Base-by-base conservation (phyloP, 1,140 invertebrate genomes). In the Apis florea region DNA sequence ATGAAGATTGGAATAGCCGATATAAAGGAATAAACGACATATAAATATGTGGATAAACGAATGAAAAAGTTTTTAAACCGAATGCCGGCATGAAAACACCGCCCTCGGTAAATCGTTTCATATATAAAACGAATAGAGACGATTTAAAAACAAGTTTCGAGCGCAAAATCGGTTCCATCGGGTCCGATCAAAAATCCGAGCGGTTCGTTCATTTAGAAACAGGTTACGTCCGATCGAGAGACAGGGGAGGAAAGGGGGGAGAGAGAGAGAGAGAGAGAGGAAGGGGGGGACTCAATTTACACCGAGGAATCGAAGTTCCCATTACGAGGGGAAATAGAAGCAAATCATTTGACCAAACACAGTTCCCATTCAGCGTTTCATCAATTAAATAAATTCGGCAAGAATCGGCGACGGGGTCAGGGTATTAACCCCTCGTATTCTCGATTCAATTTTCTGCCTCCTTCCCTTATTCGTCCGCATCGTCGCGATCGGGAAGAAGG, bases 351-450 rank as follows among this genome's bases (percentile, higher is more conserved):
- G 63, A 66, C 59, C 71, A 80, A 80, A 80, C 71, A 80, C 53
- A 51, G 69, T 80, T 75, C 53, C 79, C 79, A 75, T 74, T 80
- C 79, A 56, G 63, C 79, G 79, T 75, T 80, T 75, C 79, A 73
- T 74, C 71, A 80, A 80, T 80, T 80, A 80, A 80, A 80, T 80
- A 80, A 80, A 80, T 80, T 80, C 71, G 71, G 64, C 71, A 80
- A 80, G 78, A 80, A 80, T 19, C 59, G 51, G 40, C 40, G 24
- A 51, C 53, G 49, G 54, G 9, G 17, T 40, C 31, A 21, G 71
- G n/a, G 71, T 80, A 80, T 75, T 80, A 80, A 72, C 51, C 54
- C 24, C 21, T 26, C 49, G 59, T 31, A 61, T 31, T 40, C 31
- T 19, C 71, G 51, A 80, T 64, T 75, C 71, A 80, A 80, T 80